Percentiles rank a stretch among this genome's conserved stretches.
phyloP scores from a whole-genome alignment of 2,797 vertebrate species.

The Muscicapa comitata region DNA sequence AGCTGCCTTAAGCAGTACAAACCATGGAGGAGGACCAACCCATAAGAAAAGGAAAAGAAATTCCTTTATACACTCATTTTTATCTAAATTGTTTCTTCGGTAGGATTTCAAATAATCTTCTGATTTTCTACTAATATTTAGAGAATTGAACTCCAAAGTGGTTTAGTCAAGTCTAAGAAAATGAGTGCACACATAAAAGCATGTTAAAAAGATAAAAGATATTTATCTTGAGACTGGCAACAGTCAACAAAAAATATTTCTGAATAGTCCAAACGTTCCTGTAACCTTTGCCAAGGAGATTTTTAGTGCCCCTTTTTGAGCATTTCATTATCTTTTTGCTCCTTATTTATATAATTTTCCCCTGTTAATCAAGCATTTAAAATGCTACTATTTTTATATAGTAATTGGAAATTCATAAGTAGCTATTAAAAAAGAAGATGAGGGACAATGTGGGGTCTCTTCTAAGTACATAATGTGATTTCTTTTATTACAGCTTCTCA shows the following conservation, averaged over 20 bases:
- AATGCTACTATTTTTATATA: background rate
- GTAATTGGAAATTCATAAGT: background rate
- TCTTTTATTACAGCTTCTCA: background rate
- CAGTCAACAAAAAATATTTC: background rate
- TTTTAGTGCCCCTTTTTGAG: background rate
- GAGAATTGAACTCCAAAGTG: background rate
- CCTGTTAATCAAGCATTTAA: background rate
- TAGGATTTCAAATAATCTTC: background rate
- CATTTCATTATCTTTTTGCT: background rate
- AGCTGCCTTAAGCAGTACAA: background rate
- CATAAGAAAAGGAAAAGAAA: background rate
- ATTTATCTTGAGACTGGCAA: background rate
- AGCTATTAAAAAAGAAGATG: background rate
- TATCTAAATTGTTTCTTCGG: background rate
- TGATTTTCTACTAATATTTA: background rate
- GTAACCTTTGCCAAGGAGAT: background rate
- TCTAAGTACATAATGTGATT: background rate
- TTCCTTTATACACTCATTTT: background rate
- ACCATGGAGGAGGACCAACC: rapidly evolving
- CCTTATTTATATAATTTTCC: background rate
- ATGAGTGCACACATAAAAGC: background rate
- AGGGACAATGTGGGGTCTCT: background rate
- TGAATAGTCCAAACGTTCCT: background rate
- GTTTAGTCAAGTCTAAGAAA: background rate
- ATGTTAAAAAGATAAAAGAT: too few species aligned